These are phyloP conservation scores for Conopomorpha cramerella DNA, from an alignment of 1,140 invertebrate genomes.

Conservation along the genomic window DNA sequence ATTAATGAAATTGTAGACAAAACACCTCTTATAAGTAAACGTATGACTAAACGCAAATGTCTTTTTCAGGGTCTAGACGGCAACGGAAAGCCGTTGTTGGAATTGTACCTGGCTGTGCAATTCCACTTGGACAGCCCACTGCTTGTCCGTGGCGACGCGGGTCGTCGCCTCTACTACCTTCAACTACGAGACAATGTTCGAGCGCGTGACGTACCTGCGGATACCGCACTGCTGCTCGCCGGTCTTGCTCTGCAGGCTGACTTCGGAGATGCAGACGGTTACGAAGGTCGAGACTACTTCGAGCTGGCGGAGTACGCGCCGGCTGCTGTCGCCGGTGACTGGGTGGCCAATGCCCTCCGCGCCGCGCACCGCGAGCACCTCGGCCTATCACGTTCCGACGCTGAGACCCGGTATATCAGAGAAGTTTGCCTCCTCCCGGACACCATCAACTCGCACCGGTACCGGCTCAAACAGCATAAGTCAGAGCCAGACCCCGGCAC, in stretches of 20 bases:
- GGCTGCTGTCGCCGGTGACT: constrained; percentile 52
- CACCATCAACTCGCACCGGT: constrained; percentile 91
- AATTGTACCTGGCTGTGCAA: constrained; percentile 90
- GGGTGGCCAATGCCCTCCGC: constrained; percentile 64
- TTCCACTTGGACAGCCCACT: constrained; percentile 92
- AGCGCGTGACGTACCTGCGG: constrained; percentile 66
- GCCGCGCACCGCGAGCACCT: constrained; percentile 72
- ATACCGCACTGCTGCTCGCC: constrained; percentile 78
- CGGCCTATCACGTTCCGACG: constrained; percentile 75
- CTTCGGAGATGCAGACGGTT: constrained; percentile 74
- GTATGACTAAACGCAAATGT: too few species aligned
- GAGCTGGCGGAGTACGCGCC: constrained; percentile 76
- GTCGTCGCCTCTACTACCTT: constrained; percentile 90
- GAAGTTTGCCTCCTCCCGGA: constrained; percentile 85
- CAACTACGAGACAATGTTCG: constrained; percentile 90
- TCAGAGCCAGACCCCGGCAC: constrained; percentile 73
- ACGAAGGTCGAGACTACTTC: constrained; percentile 74
- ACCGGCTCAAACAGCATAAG: constrained; percentile 83
- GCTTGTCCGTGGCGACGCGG: constrained; percentile 86
- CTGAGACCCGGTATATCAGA: constrained; percentile 84
- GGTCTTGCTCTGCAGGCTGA: constrained; percentile 90
- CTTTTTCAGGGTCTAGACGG: constrained; percentile 82
- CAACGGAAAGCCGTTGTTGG: constrained; percentile 85
- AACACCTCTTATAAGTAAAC: too few species aligned
- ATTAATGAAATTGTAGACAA: too few species aligned